Conservation (phyloP, 2,888 invertebrate species). For the Thyatira batis region DNA sequence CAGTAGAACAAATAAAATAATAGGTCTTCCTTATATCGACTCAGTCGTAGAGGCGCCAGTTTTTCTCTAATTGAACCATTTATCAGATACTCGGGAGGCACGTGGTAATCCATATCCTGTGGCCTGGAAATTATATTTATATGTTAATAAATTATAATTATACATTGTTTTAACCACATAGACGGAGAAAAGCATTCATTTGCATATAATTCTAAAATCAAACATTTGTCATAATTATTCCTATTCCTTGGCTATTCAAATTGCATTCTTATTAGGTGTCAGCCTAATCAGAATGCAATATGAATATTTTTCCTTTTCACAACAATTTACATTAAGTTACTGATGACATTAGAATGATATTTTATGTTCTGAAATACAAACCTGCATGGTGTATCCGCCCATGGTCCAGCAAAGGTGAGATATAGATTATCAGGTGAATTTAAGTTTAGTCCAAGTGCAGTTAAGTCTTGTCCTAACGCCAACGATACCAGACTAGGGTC, state of each 20-base stretch:
- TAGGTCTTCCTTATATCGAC: conserved; percentile 98
- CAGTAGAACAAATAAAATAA: conserved; percentile 99
- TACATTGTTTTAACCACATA: too few relatives aligned
- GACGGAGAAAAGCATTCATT: too few relatives aligned
- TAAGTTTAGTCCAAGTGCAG: conserved; percentile 98
- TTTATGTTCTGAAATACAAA: conserved; percentile 31
- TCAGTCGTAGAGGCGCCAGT: conserved; percentile 96
- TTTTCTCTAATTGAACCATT: conserved; percentile 98
- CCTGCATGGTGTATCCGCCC: conserved; percentile 98
- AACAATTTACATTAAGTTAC: too few relatives aligned
- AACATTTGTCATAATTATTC: too few relatives aligned
- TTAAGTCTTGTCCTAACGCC: conserved; percentile 98
- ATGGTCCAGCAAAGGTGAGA: conserved; percentile 99
- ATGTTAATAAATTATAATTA: too few relatives aligned
- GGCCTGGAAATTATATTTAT: conserved; percentile 91
- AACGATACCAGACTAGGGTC: conserved; percentile 98
- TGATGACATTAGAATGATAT: neutral
- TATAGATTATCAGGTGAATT: conserved; percentile 99
- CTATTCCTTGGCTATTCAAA: too few relatives aligned
- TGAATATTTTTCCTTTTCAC: too few relatives aligned
- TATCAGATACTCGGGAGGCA: conserved; percentile 99
- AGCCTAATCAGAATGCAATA: too few relatives aligned
- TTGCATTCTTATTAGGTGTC: too few relatives aligned
- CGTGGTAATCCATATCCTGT: conserved; percentile 99
- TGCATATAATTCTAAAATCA: too few relatives aligned